Conservation (phyloP, 2,113 vertebrate species). For the Bungarus multicinctus region DNA sequence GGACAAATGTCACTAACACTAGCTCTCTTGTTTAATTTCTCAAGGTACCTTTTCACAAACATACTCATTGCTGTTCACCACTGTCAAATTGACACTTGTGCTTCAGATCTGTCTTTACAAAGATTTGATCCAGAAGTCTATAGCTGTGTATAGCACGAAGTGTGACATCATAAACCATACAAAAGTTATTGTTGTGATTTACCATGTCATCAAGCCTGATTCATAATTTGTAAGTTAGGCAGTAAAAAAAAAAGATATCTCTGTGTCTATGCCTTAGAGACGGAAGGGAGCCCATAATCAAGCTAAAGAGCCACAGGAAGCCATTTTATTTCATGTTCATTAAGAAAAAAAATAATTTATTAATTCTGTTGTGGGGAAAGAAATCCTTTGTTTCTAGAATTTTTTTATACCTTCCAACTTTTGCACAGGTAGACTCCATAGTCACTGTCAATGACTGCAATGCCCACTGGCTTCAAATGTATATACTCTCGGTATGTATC, state of each 20-base stretch:
- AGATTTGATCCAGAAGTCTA: background rate
- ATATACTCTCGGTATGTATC: background rate
- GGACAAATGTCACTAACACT: fast-evolving
- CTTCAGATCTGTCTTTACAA: background rate
- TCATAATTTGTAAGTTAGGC: background rate
- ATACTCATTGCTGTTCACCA: background rate
- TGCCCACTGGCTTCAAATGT: background rate
- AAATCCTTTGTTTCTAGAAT: background rate
- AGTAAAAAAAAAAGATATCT: background rate
- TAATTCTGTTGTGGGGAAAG: background rate
- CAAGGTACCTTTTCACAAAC: background rate
- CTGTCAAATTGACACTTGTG: background rate
- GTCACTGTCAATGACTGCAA: background rate
- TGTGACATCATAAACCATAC: constrained; percentile 34
- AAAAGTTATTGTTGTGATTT: constrained; percentile 8
- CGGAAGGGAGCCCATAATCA: background rate
- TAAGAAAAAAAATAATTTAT: background rate
- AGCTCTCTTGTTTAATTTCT: background rate
- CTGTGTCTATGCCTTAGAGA: background rate
- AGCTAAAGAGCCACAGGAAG: background rate
- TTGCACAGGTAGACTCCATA: background rate
- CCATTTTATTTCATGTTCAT: background rate
- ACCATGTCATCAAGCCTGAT: constrained; percentile 4
- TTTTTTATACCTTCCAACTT: background rate
- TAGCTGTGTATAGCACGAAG: background rate